These are phyloP conservation scores for Galaxea fascicularis DNA, from an alignment of 92 coral and sea anemone species.

Conservation along the genomic window DNA sequence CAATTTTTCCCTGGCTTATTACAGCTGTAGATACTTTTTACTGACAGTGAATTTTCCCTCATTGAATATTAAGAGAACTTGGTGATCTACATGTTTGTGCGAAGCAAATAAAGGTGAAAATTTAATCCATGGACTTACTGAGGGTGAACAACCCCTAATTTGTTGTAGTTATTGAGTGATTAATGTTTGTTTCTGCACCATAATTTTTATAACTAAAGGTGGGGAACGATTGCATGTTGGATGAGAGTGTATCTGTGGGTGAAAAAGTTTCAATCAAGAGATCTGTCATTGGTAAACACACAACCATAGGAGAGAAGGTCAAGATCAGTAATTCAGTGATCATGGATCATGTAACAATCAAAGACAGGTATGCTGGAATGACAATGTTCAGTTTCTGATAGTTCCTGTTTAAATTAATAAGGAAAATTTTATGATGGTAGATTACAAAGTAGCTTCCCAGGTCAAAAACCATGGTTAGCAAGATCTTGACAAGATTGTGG, in stretches of 20 bases:
- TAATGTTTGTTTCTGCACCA: not conserved
- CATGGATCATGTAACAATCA: constrained; percentile 98
- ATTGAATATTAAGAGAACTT: too few relatives aligned
- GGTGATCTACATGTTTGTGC: too few relatives aligned
- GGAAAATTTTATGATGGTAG: too few relatives aligned
- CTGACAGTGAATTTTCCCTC: too few relatives aligned
- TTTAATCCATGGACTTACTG: too few relatives aligned
- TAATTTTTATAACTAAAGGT: constrained; percentile 69
- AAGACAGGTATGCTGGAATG: constrained; percentile 78
- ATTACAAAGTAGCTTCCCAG: too few relatives aligned
- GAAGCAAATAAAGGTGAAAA: too few relatives aligned
- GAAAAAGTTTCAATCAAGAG: constrained; percentile 95
- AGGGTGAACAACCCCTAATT: too few relatives aligned
- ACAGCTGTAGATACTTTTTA: too few relatives aligned
- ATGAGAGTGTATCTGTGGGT: constrained; percentile 91
- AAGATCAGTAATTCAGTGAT: constrained; percentile 96
- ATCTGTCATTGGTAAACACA: constrained; percentile 97
- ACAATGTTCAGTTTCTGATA: not conserved
- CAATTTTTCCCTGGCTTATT: too few relatives aligned
- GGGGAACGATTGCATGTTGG: constrained; percentile 98
- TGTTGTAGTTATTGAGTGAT: not conserved
- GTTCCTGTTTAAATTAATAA: not conserved
- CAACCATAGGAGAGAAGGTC: constrained; percentile 93
- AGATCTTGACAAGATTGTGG: too few relatives aligned
- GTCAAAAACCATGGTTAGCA: too few relatives aligned